Percentiles rank a stretch among this genome's conserved stretches.
phyloP scores from a whole-genome alignment of 2,888 invertebrate species.

The Hemicrepidius hirtus region DNA sequence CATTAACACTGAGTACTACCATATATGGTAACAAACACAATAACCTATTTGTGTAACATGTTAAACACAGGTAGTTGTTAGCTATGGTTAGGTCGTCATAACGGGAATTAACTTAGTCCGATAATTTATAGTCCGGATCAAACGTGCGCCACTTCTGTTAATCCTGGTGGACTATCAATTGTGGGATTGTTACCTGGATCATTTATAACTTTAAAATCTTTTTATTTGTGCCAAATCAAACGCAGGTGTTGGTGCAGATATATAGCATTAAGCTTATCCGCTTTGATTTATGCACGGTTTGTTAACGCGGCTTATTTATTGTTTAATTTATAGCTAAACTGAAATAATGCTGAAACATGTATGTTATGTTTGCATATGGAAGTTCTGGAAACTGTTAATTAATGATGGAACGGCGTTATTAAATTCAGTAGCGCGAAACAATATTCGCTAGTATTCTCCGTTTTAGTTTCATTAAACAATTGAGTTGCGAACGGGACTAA shows the following conservation, averaged over 20 bases:
- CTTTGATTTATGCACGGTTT: constrained; percentile 61
- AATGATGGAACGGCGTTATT: constrained; percentile 49
- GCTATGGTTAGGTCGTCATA: constrained; percentile 65
- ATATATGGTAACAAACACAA: constrained; percentile 26
- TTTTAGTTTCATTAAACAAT: constrained; percentile 53
- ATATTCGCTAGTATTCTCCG: constrained; percentile 50
- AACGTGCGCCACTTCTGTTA: constrained; percentile 66
- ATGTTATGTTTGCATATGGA: constrained; percentile 46
- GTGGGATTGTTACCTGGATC: constrained; percentile 71
- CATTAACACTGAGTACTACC: neutral
- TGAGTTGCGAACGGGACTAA: constrained; percentile 53
- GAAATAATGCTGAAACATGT: constrained; percentile 49
- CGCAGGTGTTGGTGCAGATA: constrained; percentile 65
- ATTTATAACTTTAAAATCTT: constrained; percentile 69
- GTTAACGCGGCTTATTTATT: constrained; percentile 62
- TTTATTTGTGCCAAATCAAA: constrained; percentile 66
- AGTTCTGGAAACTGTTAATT: constrained; percentile 51
- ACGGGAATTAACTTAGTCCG: constrained; percentile 70
- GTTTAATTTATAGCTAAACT: constrained; percentile 58
- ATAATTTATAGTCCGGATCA: constrained; percentile 69
- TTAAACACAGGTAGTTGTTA: constrained; percentile 66
- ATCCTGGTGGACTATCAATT: constrained; percentile 72
- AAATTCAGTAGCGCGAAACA: constrained; percentile 51
- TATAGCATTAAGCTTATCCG: constrained; percentile 61
- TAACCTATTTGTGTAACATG: constrained; percentile 55